Base-by-base conservation (phyloP, 1,140 invertebrate species). In the Gonioctena quinquepunctata region DNA sequence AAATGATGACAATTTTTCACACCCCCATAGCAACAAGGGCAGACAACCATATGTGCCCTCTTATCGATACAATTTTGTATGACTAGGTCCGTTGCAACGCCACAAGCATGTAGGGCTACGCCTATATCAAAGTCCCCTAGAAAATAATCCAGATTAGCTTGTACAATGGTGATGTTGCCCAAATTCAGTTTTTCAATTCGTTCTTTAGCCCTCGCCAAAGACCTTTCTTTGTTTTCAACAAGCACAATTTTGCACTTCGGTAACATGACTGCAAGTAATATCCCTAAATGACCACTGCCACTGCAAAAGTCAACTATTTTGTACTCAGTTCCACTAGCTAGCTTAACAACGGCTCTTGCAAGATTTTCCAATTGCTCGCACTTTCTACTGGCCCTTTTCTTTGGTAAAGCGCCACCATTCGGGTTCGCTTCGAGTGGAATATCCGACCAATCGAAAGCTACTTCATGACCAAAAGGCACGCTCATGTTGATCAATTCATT, bases 21-120 rank as follows among this genome's bases (percentile, higher is more conserved):
- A 2, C 91, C 91, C 3, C 96, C 96, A 84, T 98, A 98, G 81
- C 96, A 99, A 82, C 97, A 99, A 1, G 96, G 96, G 83, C 94
- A 97, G 64, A 94, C 88, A 2, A 97, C 91, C 87, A 98, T 97
- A 66, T 90, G 87, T 0, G 96, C 95, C 59, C 88, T 86, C 13
- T 88, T 88, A 21, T 87, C 80, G 2, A 94, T 86, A 81, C 96
- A 98, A 74, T 92, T 92, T 70, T 94, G 88, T 56, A 98, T 85
- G 0, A 98, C 95, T 66, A 98, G 88, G 84, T 99, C 96, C 11
- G 95, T 97, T 2, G 96, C 95, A 8, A 95, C 91, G 13, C 96
- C 96, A 85, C 96, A 99, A 2, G 96, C 96, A 86, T 98, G 96
- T 50, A 99, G 83, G 11, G 92, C 93, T 18, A 93, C 86, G 2